Evolutionary conservation across 2,888 invertebrate genomes (phyloP), one percentile per base, ranked within the genome.

Genomic region (Tuberolachnus salignus): DNA sequence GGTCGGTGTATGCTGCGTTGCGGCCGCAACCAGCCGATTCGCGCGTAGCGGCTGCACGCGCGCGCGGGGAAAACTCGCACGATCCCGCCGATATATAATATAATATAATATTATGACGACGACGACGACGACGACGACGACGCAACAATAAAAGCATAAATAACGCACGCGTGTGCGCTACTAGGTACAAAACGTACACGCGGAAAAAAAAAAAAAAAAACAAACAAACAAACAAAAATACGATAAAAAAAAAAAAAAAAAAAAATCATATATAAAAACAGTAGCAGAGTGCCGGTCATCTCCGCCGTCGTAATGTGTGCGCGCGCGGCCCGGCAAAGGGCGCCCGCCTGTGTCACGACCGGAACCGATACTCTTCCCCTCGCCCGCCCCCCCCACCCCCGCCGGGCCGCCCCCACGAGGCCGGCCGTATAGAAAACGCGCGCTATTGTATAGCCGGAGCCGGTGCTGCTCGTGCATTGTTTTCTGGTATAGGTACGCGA

Each of bases 81-180:
- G 74, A 75, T 75, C 46, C 55, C 53, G 42, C 66, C 66, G 11
- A 19, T 6, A 21, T 13, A 49, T 14, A n/a, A 21, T 53, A 51
- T 21, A 34, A 59, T 46, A 34, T 34, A n/a, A 53, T 21, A 44
- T 21, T 64, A 63, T 64, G n/a, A n/a, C n/a, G n/a, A n/a, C n/a
- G 55, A 71, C 55, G 69, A 55, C 19, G n/a, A 19, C 53, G 19
- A 11, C 42, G n/a, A 21, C 16, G 16, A 1, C 34, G 21, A 13
- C n/a, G 61, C 73, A 74, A 74, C 74, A 75, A 75, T 75, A 75
- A 75, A 75, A 75, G 55, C 74, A 75, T 75, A 66, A 75, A 75
- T 66, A 75, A 66, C 66, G 53, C 57, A n/a, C 21, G 63, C 19
- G 59, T 26, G 42, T 42, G 63, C 63, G 63, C 73, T 63, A 63